Percentiles rank a stretch among this genome's conserved stretches.
phyloP scores from a whole-genome alignment of 2,797 vertebrate species.

The Sibirionetta formosa region DNA sequence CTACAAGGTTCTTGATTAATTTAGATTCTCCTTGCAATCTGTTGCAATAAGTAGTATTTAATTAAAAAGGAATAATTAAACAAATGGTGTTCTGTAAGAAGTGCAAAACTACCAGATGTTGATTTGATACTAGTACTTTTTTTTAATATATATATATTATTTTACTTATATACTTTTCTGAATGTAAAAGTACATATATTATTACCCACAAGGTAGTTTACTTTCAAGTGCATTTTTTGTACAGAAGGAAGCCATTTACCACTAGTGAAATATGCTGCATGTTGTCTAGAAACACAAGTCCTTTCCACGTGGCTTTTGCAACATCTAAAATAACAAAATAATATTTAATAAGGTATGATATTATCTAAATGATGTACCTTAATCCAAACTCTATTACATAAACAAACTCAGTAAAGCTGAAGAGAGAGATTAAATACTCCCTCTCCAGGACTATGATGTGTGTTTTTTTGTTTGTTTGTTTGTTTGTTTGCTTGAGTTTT shows the following conservation, averaged over 20 bases:
- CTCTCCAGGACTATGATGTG: no score
- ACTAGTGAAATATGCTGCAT: neutral
- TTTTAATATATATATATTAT: no score
- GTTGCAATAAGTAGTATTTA: neutral
- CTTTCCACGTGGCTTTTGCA: neutral
- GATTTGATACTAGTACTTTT: neutral
- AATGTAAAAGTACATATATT: neutral
- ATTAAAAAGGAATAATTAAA: conserved; percentile 28
- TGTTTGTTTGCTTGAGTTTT: no score
- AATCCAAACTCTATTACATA: neutral
- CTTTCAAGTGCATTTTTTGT: neutral
- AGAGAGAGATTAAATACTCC: neutral
- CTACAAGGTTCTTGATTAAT: conserved; percentile 16
- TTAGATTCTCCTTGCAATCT: neutral
- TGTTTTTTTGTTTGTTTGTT: no score
- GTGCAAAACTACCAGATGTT: neutral
- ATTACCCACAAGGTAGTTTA: neutral
- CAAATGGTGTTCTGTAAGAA: neutral
- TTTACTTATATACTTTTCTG: neutral
- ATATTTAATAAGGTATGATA: neutral
- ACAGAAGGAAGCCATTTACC: neutral
- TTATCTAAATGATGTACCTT: neutral
- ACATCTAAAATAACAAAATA: neutral
- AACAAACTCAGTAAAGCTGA: neutral
- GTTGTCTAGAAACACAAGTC: neutral